These are phyloP conservation scores for Chelonia mydas DNA, from an alignment of 2,797 vertebrate species.

Conservation along the genomic window DNA sequence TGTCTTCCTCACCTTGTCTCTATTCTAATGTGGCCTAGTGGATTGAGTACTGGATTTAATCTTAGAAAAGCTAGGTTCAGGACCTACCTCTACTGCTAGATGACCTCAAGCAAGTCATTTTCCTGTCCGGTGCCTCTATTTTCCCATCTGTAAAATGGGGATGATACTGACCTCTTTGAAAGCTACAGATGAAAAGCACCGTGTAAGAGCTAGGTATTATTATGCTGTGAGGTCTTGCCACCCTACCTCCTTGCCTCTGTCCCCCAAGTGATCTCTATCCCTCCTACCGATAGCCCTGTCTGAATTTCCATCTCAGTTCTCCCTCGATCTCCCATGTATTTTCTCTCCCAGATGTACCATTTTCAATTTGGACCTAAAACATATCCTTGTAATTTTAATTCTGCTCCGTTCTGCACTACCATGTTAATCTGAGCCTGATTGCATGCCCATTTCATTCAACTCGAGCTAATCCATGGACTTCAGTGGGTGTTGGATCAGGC, in stretches of 20 bases:
- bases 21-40: not conserved
- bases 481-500: not conserved
- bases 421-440: not conserved
- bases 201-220: not conserved
- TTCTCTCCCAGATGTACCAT: not conserved
- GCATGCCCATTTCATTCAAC: not conserved
- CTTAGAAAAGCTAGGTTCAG: not conserved
- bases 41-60: not conserved
- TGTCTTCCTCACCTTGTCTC: not conserved
- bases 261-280: not conserved
- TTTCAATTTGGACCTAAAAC: not conserved
- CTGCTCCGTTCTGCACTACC: not conserved
- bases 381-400: not conserved
- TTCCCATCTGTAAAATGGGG: not conserved
- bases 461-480: not conserved
- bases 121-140: not conserved
- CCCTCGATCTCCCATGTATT: not conserved
- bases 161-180: not conserved
- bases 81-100: not conserved
- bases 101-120: not conserved
- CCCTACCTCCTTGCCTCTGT: not conserved
- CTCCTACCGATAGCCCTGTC: not conserved
- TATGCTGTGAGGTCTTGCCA: not conserved
- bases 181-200: not conserved
- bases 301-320: constrained; percentile 7